Conservation (phyloP, 2,797 vertebrate genomes). For the Gymnothorax javanicus region DNA sequence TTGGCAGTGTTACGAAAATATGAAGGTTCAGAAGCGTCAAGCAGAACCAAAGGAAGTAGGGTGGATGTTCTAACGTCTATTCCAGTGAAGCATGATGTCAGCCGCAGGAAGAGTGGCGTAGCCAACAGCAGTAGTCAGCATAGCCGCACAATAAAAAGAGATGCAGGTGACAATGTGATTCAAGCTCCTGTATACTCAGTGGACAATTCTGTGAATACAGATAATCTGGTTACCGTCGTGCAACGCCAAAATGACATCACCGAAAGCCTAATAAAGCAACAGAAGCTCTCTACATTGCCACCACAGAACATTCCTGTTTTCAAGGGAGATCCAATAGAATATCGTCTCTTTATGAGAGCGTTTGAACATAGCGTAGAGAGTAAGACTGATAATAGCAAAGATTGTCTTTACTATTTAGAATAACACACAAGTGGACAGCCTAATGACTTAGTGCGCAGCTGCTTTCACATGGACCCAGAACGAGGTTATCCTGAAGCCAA, state of each 20-base stretch:
- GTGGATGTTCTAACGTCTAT: neutral
- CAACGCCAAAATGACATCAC: neutral
- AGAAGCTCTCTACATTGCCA: neutral
- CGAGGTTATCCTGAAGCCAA: too few species aligned
- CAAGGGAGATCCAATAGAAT: conserved; percentile 10
- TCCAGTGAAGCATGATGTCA: too few species aligned
- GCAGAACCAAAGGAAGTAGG: too few species aligned
- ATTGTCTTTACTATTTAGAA: conserved; percentile 4
- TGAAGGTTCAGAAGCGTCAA: neutral
- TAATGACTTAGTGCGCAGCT: too few species aligned
- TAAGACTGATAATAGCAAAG: conserved; percentile 7
- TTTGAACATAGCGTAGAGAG: conserved; percentile 22
- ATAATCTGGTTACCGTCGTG: too few species aligned
- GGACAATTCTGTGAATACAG: neutral
- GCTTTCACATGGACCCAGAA: too few species aligned
- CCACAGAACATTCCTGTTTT: conserved; percentile 19
- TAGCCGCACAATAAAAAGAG: too few species aligned
- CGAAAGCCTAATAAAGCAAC: conserved; percentile 6
- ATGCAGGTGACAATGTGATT: too few species aligned
- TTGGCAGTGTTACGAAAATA: neutral
- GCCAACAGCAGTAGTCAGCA: too few species aligned
- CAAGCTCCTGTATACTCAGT: neutral
- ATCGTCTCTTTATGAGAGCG: neutral
- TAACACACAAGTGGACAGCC: conserved; percentile 9
- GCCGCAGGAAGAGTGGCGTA: too few species aligned